A percentile compares a stretch with the other conserved stretches of the same genome.
phyloP scores from a whole-genome alignment of 2,888 invertebrate species.

The Alsophila aescularia region DNA sequence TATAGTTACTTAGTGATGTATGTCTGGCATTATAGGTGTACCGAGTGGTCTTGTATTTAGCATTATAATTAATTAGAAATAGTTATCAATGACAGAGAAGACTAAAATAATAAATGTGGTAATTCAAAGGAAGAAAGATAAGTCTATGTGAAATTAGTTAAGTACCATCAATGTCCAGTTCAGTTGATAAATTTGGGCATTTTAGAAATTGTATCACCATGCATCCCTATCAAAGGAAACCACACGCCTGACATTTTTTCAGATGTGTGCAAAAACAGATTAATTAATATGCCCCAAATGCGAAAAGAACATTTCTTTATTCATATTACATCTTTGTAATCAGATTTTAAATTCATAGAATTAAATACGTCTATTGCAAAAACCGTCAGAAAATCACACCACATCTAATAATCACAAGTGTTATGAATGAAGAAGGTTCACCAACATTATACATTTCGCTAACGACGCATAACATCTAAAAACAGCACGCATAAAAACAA shows the following conservation, averaged over 20 bases:
- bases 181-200: no score
- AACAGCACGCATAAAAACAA: conserved; percentile 8
- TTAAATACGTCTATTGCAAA: no score
- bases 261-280: no score
- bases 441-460: conserved; percentile 2
- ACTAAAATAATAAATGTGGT: conserved; percentile 12
- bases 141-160: background rate
- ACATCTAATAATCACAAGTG: background rate
- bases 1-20: background rate
- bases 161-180: no score
- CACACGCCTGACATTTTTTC: no score
- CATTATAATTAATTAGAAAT: conserved; percentile 33
- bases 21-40: conserved; percentile 17
- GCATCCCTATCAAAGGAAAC: no score
- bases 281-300: no score
- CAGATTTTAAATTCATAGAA: no score
- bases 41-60: conserved; percentile 28
- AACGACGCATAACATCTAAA: conserved; percentile 9
- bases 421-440: background rate
- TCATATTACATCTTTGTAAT: no score
- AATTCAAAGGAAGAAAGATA: conserved; percentile 5
- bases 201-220: no score
- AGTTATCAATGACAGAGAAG: conserved; percentile 21
- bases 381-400: no score
- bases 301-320: no score